phyloP scores from a whole-genome alignment of 2,113 vertebrate genomes.

The Callithrix jacchus region DNA sequence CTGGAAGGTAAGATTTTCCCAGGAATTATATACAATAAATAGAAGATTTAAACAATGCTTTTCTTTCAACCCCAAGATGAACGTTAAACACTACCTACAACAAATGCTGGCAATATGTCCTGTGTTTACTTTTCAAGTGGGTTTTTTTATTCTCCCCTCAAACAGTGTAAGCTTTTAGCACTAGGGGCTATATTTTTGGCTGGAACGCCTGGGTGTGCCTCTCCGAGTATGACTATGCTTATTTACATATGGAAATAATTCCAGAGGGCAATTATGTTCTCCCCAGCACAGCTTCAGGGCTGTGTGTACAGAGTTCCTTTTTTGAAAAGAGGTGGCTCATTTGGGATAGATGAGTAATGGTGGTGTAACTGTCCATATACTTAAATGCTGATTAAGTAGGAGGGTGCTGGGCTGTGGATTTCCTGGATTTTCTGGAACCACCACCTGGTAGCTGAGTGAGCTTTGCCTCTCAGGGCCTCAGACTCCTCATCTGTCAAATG shows the following conservation, averaged over 20 bases:
- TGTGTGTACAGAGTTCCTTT: slow-evolving; percentile 21
- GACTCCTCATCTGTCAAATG: not conserved
- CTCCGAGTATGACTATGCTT: slow-evolving; percentile 53
- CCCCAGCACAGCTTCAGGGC: not conserved
- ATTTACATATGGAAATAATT: slow-evolving; percentile 62
- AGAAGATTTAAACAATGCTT: slow-evolving; percentile 13
- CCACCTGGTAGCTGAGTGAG: not conserved
- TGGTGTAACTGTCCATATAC: not conserved
- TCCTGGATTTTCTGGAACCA: not conserved
- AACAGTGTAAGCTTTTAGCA: slow-evolving; percentile 53
- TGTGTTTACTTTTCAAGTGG: slow-evolving; percentile 56
- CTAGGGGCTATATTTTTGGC: slow-evolving; percentile 53
- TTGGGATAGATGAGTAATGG: slow-evolving; percentile 1
- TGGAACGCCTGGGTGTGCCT: slow-evolving; percentile 21
- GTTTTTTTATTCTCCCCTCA: slow-evolving; percentile 32
- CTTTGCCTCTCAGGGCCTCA: not conserved
- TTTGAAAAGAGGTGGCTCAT: slow-evolving; percentile 51
- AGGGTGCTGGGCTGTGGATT: not conserved
- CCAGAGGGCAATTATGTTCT: slow-evolving; percentile 3
- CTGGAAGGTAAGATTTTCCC: slow-evolving; percentile 15
- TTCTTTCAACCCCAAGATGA: slow-evolving; percentile 25
- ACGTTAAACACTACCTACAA: slow-evolving; percentile 39
- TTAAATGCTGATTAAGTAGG: not conserved
- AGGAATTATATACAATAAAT: not conserved
- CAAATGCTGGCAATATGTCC: slow-evolving; percentile 57